phyloP scores from a whole-genome alignment of 2,888 invertebrate genomes.

The Himalopsyche tibetana region DNA sequence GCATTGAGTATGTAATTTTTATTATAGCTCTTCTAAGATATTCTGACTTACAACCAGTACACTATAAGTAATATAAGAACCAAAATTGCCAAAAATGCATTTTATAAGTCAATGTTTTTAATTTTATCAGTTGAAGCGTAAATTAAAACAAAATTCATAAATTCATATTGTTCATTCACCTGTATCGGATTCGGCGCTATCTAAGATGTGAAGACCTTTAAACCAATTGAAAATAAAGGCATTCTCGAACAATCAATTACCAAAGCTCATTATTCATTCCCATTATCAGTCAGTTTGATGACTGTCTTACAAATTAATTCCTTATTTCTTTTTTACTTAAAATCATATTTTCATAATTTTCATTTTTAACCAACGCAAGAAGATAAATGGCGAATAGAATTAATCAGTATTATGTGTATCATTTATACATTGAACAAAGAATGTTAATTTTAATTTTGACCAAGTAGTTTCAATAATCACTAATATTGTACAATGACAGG shows the following conservation, averaged over 20 bases:
- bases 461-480: not conserved
- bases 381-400: not conserved
- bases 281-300: not conserved
- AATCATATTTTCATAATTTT: conserved; percentile 37
- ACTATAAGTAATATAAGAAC: conserved; percentile 28
- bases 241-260: conserved; percentile 32
- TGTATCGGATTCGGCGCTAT: conserved; percentile 40
- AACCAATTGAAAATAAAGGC: conserved; percentile 18
- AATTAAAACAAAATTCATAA: not conserved
- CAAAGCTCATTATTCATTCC: conserved; percentile 40
- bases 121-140: conserved; percentile 17
- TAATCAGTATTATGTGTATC: conserved; percentile 11
- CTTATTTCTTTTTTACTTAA: conserved; percentile 11
- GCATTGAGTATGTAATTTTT: not conserved
- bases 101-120: conserved; percentile 13
- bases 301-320: conserved; percentile 34
- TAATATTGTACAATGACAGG: too few relatives aligned
- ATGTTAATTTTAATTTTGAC: conserved; percentile 1
- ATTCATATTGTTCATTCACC: conserved; percentile 12
- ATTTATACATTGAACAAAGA: conserved; percentile 16
- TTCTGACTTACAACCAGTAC: not conserved
- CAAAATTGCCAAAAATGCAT: conserved; percentile 43
- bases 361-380: not conserved
- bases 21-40: not conserved
- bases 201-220: conserved; percentile 9